Evolutionary conservation across 1,140 invertebrate genomes (phyloP).

Genomic region (Zaprionus inermis): DNA sequence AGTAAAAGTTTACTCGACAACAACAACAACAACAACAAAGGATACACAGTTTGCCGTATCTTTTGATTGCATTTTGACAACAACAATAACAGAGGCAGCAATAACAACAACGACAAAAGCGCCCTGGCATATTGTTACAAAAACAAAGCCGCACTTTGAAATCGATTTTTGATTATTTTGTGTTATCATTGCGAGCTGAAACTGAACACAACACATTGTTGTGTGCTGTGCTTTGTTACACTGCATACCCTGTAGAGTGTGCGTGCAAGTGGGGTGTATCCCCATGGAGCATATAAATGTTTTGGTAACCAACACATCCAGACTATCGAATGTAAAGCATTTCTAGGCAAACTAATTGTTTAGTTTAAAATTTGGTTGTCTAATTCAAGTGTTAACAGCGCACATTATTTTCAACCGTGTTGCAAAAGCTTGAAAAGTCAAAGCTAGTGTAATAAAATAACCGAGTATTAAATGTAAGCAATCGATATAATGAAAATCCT

Average conservation of each 20-base stretch:
- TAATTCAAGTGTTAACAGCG: too few relatives aligned
- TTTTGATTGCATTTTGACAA: slow-evolving; percentile 80
- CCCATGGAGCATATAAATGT: too few relatives aligned
- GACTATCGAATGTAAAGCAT: too few relatives aligned
- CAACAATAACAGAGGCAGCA: slow-evolving; percentile 48
- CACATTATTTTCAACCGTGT: too few relatives aligned
- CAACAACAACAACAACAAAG: slow-evolving; percentile 40
- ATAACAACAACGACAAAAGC: slow-evolving; percentile 24
- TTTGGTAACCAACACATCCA: too few relatives aligned
- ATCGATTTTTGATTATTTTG: slow-evolving; percentile 82
- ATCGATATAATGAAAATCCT: too few relatives aligned
- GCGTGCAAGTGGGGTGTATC: background rate
- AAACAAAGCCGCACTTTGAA: slow-evolving; percentile 69
- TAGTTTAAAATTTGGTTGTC: too few relatives aligned
- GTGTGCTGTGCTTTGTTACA: slow-evolving; percentile 21
- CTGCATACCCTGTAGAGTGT: slow-evolving; percentile 17
- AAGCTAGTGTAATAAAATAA: too few relatives aligned
- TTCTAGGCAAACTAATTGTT: too few relatives aligned
- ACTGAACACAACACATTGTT: background rate
- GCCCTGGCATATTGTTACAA: slow-evolving; percentile 70
- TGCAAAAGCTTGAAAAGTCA: too few relatives aligned
- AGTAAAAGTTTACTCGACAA: slow-evolving; percentile 50
- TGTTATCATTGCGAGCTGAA: slow-evolving; percentile 65
- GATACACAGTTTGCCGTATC: slow-evolving; percentile 46
- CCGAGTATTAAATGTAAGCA: too few relatives aligned